Base-by-base conservation (phyloP, 2,797 vertebrate genomes). In the Coregonus suidteri region DNA sequence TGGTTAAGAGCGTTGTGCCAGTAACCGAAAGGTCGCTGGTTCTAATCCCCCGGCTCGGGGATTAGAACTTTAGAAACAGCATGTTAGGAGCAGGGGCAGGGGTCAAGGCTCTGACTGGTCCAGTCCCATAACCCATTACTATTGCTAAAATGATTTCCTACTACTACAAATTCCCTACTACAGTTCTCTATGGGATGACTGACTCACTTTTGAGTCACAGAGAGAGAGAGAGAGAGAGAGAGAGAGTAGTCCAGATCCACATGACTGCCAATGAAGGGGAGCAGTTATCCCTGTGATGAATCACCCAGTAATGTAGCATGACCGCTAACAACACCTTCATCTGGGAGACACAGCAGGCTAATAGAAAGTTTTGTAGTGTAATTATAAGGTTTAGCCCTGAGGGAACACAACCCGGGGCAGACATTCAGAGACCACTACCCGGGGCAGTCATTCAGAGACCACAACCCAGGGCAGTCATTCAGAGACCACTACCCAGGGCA, bases 261-360 rank as follows among this genome's bases (percentile, higher is more conserved):
- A 85, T 81, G 86, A 88, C 79, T 74, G 82, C 79, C 83, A 65
- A 71, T 53, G 83, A 90, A 82, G 90, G 86, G 86, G 86, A 80
- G 68, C 75, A 76, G 80, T 69, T 75, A 82, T 68, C 77, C 77
- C 85, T 51, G 31, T 84, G 88, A 91, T 88, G 78, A 85, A 88
- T 91, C 79, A 80, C 83, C 79, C 71, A 73, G 87, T 88, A 91
- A 92, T 88, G 88, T 88, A 84, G 87, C 85, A 62, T 89, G 85
- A 88, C 86, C 73, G 79, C 81, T 82, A 37, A 41, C 82, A 83
- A 83, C 31, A 34, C 31, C 31, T 34, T 34, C 31, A 34, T 92
- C 83, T 87, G 82, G 72, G 75, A 82, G 82, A 85, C 65, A 77
- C 73, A 76, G 70, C 80, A 85, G 74, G 74, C 88, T 84, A 81